These are phyloP conservation scores for Nomada fabriciana DNA, from an alignment of 2,888 invertebrate genomes.

Conservation along the genomic window DNA sequence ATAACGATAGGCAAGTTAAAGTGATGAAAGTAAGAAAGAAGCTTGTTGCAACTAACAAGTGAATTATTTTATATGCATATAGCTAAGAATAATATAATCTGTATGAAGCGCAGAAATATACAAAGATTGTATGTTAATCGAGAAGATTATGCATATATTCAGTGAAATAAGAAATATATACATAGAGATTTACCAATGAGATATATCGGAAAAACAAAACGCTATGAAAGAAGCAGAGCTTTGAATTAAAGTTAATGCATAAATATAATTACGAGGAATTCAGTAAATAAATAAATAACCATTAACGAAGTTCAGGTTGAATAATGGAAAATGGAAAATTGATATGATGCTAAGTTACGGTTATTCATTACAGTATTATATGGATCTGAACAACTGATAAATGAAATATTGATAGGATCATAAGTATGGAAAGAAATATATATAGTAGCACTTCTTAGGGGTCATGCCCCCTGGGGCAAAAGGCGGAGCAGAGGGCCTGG, in stretches of 20 bases:
- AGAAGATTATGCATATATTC: slow-evolving; percentile 13
- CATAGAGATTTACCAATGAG: not conserved
- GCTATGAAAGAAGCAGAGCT: slow-evolving; percentile 27
- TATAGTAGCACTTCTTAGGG: slow-evolving; percentile 71
- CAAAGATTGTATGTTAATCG: slow-evolving; percentile 14
- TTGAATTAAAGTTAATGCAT: slow-evolving; percentile 44
- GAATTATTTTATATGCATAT: slow-evolving; percentile 39
- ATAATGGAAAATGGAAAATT: slow-evolving; percentile 37
- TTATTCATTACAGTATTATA: slow-evolving; percentile 66
- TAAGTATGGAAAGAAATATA: slow-evolving; percentile 70
- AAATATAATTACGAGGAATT: slow-evolving; percentile 37
- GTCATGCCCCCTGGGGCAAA: slow-evolving; percentile 83
- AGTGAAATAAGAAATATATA: slow-evolving; percentile 34
- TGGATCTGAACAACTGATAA: slow-evolving; percentile 62
- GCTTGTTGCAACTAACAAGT: slow-evolving; percentile 53
- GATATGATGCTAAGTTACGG: slow-evolving; percentile 58
- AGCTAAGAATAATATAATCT: slow-evolving; percentile 24
- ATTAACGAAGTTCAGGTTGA: slow-evolving; percentile 38
- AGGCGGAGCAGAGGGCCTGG: slow-evolving; percentile 81
- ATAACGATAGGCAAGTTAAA: slow-evolving; percentile 6
- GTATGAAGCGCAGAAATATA: slow-evolving; percentile 16
- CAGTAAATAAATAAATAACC: slow-evolving; percentile 29
- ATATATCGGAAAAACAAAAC: not conserved
- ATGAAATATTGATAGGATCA: slow-evolving; percentile 55
- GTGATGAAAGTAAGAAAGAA: slow-evolving; percentile 45